Base-by-base conservation (phyloP, 2,888 invertebrate genomes). In the Apamea anceps region DNA sequence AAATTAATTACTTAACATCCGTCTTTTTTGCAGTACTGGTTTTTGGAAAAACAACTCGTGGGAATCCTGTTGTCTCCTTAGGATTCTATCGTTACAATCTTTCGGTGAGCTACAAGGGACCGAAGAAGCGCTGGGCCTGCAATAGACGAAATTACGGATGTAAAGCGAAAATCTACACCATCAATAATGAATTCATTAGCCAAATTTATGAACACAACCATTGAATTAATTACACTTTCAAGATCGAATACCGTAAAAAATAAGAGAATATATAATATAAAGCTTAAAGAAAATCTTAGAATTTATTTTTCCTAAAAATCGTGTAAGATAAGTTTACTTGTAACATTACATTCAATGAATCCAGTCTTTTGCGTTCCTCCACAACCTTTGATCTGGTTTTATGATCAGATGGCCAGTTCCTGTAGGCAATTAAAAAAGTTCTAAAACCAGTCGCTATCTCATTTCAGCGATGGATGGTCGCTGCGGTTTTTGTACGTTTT, bases 31-130 rank as follows among this genome's bases (percentile, higher is more conserved):
- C 84, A 76, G 89, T 70, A 12, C 15, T 77, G 25, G 21, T 81
- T 65, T 83, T 88, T 32, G 77, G 80, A 28, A 42, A 70, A 37
- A 84, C 88, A 10, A 79, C 65, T 67, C 57, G 37, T 13, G 90
- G 90, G 2, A 86, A 84, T 25, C 87, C 87, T 15, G 86, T 89
- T 32, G 68, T 90, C 18, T 67, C 74, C 32, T 21, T 77, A 45
- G 80, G 80, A 8, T 67, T 42, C 2, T 72, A 89, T 57, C 81
- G 88, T 2, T 90, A 85, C 57, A 86, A 88, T 57, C 66, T 71
- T 21, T n/a, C 28, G 12, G 15, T n/a, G 12, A 15, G 62, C 2
- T 79, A 70, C 4, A 81, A 32, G 37, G 84, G 86, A 2, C 62
- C 76, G 2, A 79, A 78, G 67, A 65, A 42, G 5, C 79, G 84